Evolutionary conservation across 2,113 vertebrate species (phyloP).

Genomic region (Apistogramma diplotaenia): DNA sequence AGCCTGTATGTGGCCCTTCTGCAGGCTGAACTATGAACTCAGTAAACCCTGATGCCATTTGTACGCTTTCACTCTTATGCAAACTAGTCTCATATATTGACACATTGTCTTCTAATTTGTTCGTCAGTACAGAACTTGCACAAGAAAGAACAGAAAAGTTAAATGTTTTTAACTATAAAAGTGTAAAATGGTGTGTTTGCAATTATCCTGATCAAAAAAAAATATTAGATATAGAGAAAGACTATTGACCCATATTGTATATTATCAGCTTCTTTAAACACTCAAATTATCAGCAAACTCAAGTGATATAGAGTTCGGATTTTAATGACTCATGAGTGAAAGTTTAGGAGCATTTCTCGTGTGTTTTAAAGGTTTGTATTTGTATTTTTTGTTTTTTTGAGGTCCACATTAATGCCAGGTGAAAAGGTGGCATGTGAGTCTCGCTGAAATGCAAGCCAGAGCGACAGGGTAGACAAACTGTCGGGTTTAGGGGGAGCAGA

Average conservation of each 20-base stretch:
- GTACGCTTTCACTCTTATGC: background rate
- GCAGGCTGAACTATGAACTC: background rate
- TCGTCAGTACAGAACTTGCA: background rate
- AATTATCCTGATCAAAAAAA: background rate
- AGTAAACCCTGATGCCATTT: background rate
- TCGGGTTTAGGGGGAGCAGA: background rate
- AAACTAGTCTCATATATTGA: background rate
- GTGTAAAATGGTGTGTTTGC: background rate
- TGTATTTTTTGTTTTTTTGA: background rate
- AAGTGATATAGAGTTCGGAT: background rate
- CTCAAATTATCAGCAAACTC: background rate
- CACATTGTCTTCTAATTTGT: background rate
- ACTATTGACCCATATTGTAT: background rate
- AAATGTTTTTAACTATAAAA: background rate
- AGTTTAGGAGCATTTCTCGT: background rate
- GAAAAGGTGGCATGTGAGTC: slow-evolving; percentile 35
- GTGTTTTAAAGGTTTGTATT: background rate
- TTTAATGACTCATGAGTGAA: background rate
- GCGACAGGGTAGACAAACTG: slow-evolving; percentile 37
- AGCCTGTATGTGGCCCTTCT: background rate
- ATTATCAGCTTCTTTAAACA: background rate
- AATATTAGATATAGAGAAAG: background rate
- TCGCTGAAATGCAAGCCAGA: slow-evolving; percentile 12
- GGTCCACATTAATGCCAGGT: background rate
- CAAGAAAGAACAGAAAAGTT: background rate